Conservation (phyloP, 2,888 invertebrate genomes). For the Rotaria magnacalcarata region DNA sequence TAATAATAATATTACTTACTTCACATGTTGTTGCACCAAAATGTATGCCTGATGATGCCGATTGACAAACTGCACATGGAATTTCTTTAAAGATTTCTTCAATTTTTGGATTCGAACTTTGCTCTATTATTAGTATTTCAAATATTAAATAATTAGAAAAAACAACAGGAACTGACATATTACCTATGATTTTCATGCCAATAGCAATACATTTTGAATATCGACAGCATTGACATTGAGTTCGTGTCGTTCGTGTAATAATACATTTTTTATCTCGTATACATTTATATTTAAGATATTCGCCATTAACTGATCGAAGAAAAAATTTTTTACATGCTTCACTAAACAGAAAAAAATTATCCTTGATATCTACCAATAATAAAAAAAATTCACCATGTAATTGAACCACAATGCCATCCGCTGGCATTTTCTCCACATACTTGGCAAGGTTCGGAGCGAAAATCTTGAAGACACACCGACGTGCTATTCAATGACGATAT, state of each 20-base stretch:
- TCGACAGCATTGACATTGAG: constrained; percentile 46
- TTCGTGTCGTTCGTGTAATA: constrained; percentile 43
- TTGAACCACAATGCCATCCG: constrained; percentile 45
- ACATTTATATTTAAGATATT: constrained; percentile 45
- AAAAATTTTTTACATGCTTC: constrained; percentile 19
- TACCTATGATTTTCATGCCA: constrained; percentile 44
- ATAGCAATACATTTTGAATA: constrained; percentile 44
- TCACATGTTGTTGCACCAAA: constrained; percentile 46
- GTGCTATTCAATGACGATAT: background rate
- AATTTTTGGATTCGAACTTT: constrained; percentile 36
- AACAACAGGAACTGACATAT: background rate
- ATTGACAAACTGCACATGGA: constrained; percentile 42
- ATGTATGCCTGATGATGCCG: constrained; percentile 45
- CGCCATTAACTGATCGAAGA: constrained; percentile 26
- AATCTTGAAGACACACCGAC: background rate
- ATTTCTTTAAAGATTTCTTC: constrained; percentile 44
- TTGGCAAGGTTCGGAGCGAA: constrained; percentile 42
- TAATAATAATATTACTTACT: background rate
- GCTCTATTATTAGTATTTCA: background rate
- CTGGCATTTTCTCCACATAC: constrained; percentile 43
- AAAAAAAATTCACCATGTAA: constrained; percentile 34
- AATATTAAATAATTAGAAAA: no score
- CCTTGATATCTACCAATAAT: no score
- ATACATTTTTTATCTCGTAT: constrained; percentile 42
- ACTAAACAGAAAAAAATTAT: background rate